Conservation (phyloP, 1,140 invertebrate genomes). For the Pogonomyrmex californicus region DNA sequence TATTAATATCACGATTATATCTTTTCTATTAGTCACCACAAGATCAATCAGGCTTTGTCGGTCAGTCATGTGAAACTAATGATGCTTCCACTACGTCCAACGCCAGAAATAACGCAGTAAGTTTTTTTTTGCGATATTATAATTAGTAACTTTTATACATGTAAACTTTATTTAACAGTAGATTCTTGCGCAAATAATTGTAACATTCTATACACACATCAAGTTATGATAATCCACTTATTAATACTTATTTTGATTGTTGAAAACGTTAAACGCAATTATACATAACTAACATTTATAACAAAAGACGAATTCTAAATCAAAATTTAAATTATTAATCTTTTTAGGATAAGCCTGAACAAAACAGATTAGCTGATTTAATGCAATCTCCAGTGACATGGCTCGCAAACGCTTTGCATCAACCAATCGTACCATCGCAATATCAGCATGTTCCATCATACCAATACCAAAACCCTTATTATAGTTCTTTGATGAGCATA, state of each 20-base stretch:
- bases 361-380: background rate
- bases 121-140: conserved; percentile 5
- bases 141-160: background rate
- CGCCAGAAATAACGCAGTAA: conserved; percentile 41
- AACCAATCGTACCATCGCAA: background rate
- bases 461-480: background rate
- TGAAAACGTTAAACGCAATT: background rate
- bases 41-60: too few species aligned
- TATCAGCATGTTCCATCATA: background rate
- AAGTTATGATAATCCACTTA: background rate
- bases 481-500: background rate
- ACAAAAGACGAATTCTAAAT: background rate
- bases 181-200: conserved; percentile 10
- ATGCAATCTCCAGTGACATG: background rate
- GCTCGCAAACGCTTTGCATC: background rate
- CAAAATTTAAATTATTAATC: background rate
- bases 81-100: background rate
- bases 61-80: background rate
- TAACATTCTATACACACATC: background rate
- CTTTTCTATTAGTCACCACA: conserved; percentile 10
- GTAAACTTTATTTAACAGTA: background rate
- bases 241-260: background rate
- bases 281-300: background rate
- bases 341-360: conserved; percentile 22
- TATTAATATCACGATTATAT: background rate